These are phyloP conservation scores for Caenorhabditis tropicalis DNA, from an alignment of 1,140 invertebrate species.

Conservation along the genomic window DNA sequence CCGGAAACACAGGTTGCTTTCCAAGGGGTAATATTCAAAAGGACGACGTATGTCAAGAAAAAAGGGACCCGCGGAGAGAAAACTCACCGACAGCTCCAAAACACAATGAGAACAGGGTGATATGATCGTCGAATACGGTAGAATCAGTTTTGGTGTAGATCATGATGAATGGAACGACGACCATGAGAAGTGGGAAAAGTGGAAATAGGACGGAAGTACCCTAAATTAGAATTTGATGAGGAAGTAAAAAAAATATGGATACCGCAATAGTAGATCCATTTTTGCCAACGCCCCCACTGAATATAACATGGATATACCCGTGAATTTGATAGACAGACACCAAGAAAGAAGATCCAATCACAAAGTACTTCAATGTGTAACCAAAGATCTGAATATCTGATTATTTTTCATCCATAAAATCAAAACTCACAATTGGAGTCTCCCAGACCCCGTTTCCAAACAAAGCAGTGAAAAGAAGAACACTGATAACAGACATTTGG, in stretches of 20 bases:
- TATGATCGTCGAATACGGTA: constrained; percentile 87
- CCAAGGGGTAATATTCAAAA: background rate
- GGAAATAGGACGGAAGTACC: constrained; percentile 95
- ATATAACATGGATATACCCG: constrained; percentile 72
- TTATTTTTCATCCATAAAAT: background rate
- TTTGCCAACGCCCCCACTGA: constrained; percentile 90
- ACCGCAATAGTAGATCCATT: constrained; percentile 92
- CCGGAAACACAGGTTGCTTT: constrained; percentile 2
- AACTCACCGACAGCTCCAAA: constrained; percentile 89
- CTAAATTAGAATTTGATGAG: constrained; percentile 74
- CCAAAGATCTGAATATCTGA: constrained; percentile 62
- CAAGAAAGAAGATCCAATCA: constrained; percentile 54
- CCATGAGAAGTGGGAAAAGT: constrained; percentile 87
- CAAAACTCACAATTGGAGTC: constrained; percentile 77
- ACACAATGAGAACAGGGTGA: constrained; percentile 87
- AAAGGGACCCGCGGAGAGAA: background rate
- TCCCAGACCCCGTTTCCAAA: constrained; percentile 87
- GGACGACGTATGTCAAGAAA: background rate
- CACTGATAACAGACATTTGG: constrained; percentile 88
- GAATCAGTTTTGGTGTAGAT: constrained; percentile 90
- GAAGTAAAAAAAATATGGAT: constrained; percentile 37
- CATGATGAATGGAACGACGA: constrained; percentile 88
- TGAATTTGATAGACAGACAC: constrained; percentile 58
- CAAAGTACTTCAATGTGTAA: constrained; percentile 60
- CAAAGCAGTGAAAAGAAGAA: constrained; percentile 85